Conservation (phyloP, 2,113 vertebrate genomes). For the Cololabis saira region DNA sequence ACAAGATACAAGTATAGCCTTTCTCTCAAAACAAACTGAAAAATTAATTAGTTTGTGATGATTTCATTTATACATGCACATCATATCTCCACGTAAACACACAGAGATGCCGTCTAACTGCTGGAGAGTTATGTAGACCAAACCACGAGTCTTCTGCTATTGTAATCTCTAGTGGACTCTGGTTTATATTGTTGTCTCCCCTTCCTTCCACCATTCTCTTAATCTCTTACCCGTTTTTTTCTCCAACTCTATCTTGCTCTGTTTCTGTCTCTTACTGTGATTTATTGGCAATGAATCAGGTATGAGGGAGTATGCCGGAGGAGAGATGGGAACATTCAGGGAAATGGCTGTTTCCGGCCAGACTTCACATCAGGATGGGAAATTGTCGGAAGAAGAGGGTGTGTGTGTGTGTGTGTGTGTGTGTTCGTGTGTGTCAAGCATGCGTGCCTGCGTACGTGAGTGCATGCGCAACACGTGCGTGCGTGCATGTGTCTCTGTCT, state of each 20-base stretch:
- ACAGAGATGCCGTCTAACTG: neutral
- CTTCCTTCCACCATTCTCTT: constrained; percentile 29
- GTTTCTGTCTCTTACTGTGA: constrained; percentile 53
- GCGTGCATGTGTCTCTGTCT: too few relatives aligned
- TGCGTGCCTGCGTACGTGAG: constrained; percentile 19
- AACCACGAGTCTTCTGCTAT: constrained; percentile 13
- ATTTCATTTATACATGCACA: neutral
- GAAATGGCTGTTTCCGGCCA: constrained; percentile 77
- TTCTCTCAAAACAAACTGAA: neutral
- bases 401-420: constrained; percentile 15
- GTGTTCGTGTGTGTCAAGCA: constrained; percentile 31
- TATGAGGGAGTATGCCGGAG: constrained; percentile 70
- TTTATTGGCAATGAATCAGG: constrained; percentile 78
- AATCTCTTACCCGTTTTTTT: constrained; percentile 26
- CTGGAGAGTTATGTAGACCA: neutral
- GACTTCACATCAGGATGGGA: constrained; percentile 74
- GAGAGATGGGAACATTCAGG: constrained; percentile 72
- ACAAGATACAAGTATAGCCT: neutral
- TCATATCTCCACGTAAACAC: neutral
- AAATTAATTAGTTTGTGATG: neutral
- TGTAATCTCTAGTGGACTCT: constrained; percentile 28
- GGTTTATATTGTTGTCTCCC: constrained; percentile 29
- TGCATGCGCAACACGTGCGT: too few relatives aligned
- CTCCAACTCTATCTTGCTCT: constrained; percentile 36
- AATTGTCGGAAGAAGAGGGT: constrained; percentile 56